Evolutionary conservation across 2,113 vertebrate genomes (phyloP), one percentile per base, ranked within the genome.

Genomic region (western clawed frog (Xenopus tropicalis)): DNA sequence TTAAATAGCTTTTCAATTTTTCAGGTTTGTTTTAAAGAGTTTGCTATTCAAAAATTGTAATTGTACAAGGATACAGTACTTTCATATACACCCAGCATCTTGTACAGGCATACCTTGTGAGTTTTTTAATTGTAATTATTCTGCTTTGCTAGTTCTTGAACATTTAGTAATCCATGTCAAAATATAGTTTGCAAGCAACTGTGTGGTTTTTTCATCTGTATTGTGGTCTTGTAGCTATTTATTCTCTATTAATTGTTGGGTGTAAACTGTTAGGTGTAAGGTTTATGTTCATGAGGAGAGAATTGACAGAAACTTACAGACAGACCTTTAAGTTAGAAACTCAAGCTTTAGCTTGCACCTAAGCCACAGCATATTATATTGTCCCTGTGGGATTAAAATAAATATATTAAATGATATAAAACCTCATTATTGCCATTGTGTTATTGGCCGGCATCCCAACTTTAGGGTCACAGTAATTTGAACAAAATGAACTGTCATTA

Each of bases 161-260:
- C 81, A 85, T 85, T 87, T 66, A 20, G 64, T 61, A 74, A 86
- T 78, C 80, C 75, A 78, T 79, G 80, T 83, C 83, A 86, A 83
- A 85, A 81, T 62, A 81, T 74, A 80, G 82, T 79, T 68, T 80
- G 80, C 81, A 89, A 84, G 70, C 69, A 74, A 80, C 77, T 76
- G 70, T 56, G 79, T 79, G 76, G 80, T 44, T 79, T 70, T 61
- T 59, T 61, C 69, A 43, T 48, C 71, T 80, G 79, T 69, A 70
- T 82, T 68, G 58, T 77, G 74, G 69, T 20, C 56, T 58, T 65
- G 68, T 54, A 71, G 58, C 1, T 66, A 70, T 78, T 82, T 77
- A 75, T 14, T 69, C 25, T 70, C 77, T 37, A 37, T 37, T 37
- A 37, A 37, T 69, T 78, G 80, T 73, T 88, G 85, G 83, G 83